Evolutionary conservation across 2,888 invertebrate species (phyloP).

Genomic region (Desoria tigrina): DNA sequence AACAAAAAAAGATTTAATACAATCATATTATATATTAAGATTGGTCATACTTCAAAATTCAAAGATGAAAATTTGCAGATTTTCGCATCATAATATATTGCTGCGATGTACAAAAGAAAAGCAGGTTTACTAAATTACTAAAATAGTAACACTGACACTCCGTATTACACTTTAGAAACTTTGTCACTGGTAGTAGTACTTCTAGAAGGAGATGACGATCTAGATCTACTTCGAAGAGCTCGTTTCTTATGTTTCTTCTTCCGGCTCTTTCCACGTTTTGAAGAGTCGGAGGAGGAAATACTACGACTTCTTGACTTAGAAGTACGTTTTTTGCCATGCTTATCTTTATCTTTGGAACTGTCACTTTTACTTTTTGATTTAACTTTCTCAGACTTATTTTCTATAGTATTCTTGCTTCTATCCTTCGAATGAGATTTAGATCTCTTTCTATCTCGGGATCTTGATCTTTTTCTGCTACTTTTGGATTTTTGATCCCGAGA

Average conservation of each 20-base stretch:
- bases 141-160: no score
- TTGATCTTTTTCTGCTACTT: background rate
- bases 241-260: slow-evolving; percentile 14
- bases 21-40: no score
- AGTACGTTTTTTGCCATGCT: background rate
- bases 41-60: no score
- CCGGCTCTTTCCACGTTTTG: background rate
- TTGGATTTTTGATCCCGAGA: background rate
- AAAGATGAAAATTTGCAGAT: no score
- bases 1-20: no score
- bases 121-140: no score
- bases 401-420: background rate
- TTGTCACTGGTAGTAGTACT: background rate
- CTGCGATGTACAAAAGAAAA: no score
- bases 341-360: background rate
- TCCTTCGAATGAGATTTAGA: background rate
- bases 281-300: background rate
- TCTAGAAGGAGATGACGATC: background rate
- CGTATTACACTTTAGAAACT: no score
- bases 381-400: background rate
- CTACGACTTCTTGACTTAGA: slow-evolving; percentile 4
- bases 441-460: background rate
- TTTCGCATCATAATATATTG: no score
- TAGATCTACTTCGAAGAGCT: background rate
- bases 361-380: slow-evolving; percentile 1